Base-by-base conservation (phyloP, 2,888 invertebrate genomes). In the Abscondita cerata region DNA sequence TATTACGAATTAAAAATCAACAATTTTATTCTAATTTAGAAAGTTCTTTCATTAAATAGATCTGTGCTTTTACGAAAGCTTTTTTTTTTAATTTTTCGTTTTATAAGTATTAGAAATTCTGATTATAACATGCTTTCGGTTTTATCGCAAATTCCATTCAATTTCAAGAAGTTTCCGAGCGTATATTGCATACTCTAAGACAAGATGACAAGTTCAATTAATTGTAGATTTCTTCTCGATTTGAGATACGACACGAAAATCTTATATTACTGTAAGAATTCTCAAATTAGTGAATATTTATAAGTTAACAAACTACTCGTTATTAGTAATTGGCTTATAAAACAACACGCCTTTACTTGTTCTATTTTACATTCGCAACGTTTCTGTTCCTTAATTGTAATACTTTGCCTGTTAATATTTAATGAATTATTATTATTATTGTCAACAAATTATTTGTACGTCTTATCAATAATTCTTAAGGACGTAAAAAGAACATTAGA, bases 201-300 rank as follows among this genome's bases (percentile, higher is more conserved):
- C 44, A 44, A 44, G 18, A 18, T 44, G 16, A 41, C 41, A 41
- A 8, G 18, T 11, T 44, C 44, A 44, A 44, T 44, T 44, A 44
- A 44, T 44, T 44, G 18, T 18, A 18, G 18, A 44, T 44, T 44
- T 44, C 16, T 11, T 8, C 18, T 44, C 18, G 44, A 44, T 44
- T 44, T 44, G 18, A 44, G 44, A 44, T 44, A 44, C 18, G 11
- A 18, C 44, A 44, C 44, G 44, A 11, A 44, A 18, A 25, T 25
- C 36, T 9, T 11, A 44, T 19, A n/a, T 44, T 44, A 6, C 16
- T 18, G 6, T 11, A 18, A 44, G 36, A 36, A 36, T n/a, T 18
- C 18, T 44, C 2, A 18, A 44, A 44, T 44, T 44, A 16, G 18
- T 18, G 19, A 44, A 2, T 18, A 44, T 44, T 11, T n/a, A n/a